A percentile compares a stretch with the other conserved stretches of the same genome.
These are phyloP conservation scores for Drosophila phalerata DNA, from an alignment of 2,888 invertebrate genomes.

Conservation along the genomic window DNA sequence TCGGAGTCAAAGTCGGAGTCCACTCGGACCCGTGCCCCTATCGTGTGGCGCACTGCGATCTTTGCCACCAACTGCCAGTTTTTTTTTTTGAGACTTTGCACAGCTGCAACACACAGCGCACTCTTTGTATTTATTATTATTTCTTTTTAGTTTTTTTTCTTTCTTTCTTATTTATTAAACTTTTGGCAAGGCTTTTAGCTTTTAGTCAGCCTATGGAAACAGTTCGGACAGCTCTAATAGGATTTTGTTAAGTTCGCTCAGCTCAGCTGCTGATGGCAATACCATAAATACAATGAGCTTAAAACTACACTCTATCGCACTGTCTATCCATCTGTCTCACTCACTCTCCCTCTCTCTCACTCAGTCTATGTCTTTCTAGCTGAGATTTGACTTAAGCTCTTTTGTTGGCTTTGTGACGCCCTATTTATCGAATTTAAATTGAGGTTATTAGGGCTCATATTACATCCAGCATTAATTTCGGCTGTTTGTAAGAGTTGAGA, in stretches of 20 bases:
- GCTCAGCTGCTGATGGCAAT: constrained; percentile 53
- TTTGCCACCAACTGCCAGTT: constrained; percentile 72
- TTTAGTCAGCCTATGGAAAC: constrained; percentile 46
- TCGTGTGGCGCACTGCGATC: constrained; percentile 52
- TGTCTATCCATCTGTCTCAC: constrained; percentile 4
- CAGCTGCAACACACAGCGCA: constrained; percentile 63
- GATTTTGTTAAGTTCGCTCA: constrained; percentile 61
- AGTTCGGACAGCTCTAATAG: constrained; percentile 73
- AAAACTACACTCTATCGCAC: constrained; percentile 24
- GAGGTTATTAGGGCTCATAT: constrained; percentile 46
- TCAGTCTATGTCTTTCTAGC: not conserved
- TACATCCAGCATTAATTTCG: constrained; percentile 41
- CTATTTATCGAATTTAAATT: constrained; percentile 44
- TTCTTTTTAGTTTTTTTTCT: constrained; percentile 27
- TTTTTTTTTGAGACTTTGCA: constrained; percentile 63
- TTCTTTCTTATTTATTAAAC: constrained; percentile 71
- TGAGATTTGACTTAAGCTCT: not conserved
- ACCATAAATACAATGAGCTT: constrained; percentile 48
- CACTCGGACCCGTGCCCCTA: constrained; percentile 19
- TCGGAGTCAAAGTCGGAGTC: constrained; percentile 8
- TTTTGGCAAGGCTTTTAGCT: constrained; percentile 63
- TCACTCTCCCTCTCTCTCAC: not conserved
- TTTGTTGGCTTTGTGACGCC: constrained; percentile 39
- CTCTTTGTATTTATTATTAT: constrained; percentile 74
- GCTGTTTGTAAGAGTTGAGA: constrained; percentile 30